phyloP scores from a whole-genome alignment of 1,140 invertebrate genomes.

The Eumaeus atala region DNA sequence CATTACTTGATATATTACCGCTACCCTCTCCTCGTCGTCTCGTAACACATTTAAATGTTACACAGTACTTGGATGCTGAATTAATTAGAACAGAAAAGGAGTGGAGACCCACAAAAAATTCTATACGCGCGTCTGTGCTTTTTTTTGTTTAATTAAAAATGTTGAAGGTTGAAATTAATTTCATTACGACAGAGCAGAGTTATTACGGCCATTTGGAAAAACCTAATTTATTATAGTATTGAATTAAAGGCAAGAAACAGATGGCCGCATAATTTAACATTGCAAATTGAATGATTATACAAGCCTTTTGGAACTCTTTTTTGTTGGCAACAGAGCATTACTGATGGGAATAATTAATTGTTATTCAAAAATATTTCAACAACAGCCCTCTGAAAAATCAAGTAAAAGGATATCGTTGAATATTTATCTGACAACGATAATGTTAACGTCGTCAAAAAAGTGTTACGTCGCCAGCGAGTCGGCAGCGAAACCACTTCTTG shows the following conservation, averaged over 20 bases:
- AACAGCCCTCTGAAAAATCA: slow-evolving; percentile 18
- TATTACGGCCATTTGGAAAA: slow-evolving; percentile 37
- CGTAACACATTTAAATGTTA: too few species aligned
- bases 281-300: slow-evolving; percentile 69
- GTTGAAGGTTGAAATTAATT: slow-evolving; percentile 6
- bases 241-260: slow-evolving; percentile 62
- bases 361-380: slow-evolving; percentile 57
- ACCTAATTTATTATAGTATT: slow-evolving; percentile 40
- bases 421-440: too few species aligned
- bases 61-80: too few species aligned
- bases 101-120: too few species aligned
- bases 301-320: slow-evolving; percentile 55
- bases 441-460: too few species aligned
- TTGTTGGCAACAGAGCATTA: slow-evolving; percentile 48
- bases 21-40: too few species aligned
- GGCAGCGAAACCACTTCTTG: too few species aligned
- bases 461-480: too few species aligned
- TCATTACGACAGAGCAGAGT: slow-evolving; percentile 25
- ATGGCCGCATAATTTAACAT: slow-evolving; percentile 58
- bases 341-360: slow-evolving; percentile 43
- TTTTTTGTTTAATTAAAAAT: slow-evolving; percentile 13
- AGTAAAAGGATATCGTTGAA: slow-evolving; percentile 21
- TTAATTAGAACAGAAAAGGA: too few species aligned
- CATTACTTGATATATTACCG: too few species aligned
- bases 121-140: background rate